Evolutionary conservation across 2,888 invertebrate species (phyloP), one percentile per base, ranked within the genome.

Genomic region (Epirrhoe tristata): DNA sequence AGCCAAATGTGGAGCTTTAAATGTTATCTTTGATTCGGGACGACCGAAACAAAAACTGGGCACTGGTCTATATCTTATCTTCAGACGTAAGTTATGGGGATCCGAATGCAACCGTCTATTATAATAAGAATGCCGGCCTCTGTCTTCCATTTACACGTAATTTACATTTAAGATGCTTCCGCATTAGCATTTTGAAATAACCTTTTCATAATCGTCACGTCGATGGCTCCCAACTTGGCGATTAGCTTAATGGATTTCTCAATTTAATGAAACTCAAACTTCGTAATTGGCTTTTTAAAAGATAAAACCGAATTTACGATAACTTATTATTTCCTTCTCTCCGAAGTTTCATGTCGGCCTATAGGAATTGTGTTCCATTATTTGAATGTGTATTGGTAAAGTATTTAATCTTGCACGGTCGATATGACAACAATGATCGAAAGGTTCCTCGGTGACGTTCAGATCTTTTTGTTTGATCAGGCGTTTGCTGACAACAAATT

Each of bases 401-500:
- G 82, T 80, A 82, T 82, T 88, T 85, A 88, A 89, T 83, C 87
- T 76, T 74, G 74, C 70, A 81, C 80, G 84, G 80, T 80, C 76
- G 84, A 81, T 70, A 74, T 81, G 79, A 80, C 77, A 78, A 86
- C 85, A 89, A 88, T 86, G 82, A 84, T 84, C 75, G 74, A 81
- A 83, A 85, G 88, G 89, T 87, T 83, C 83, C 82, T 82, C 74
- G 73, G 80, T 82, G 83, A 84, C 83, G 84, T 79, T 82, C 82
- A 85, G 87, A 86, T 88, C 89, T 89, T 90, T 90, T 89, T 93
- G 89, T 93, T 91, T 93, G 90, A 90, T 90, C 91, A 89, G 87
- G 89, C 91, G 88, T 91, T 88, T 89, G 91, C 90, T 90, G 90
- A 90, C 91, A 90, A 91, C 89, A 88, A 90, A 87, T 92, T 90